Base-by-base conservation (phyloP, 1,140 invertebrate genomes). In the Leucophenga varia region DNA sequence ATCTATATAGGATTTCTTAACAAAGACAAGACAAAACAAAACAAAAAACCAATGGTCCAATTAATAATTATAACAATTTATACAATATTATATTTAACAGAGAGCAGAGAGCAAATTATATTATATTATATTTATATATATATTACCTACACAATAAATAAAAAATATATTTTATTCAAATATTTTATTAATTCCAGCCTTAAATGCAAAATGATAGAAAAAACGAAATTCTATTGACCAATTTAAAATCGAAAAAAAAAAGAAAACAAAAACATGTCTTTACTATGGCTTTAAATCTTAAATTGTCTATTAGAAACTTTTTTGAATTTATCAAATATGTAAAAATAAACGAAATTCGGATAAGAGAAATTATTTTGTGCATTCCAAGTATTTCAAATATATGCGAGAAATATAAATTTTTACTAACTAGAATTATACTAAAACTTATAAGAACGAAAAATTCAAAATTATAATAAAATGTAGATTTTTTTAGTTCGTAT, bases 301-400 rank as follows among this genome's bases (percentile, higher is more conserved):
- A n/a, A n/a, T n/a, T n/a, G n/a, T n/a, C n/a, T n/a, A n/a, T n/a
- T n/a, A n/a, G n/a, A 34, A 34, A 34, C 10, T 53, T 63, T 63
- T 50, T 58, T 55, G 50, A 34, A 43, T 50, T 52, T 59, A 63
- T 63, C 41, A 35, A 52, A 54, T 48, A 36, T 22, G 30, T 25
- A 47, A 12, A 43, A 19, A 36, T 31, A 19, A 51, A 46, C 44
- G 35, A 35, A 49, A 25, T 43, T 45, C 41, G 48, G 42, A 45
- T 47, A 45, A 53, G 50, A 47, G 35, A 64, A 67, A 58, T 47
- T 67, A 59, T 63, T 67, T 57, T 65, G 50, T 54, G 63, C 63
- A 67, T 67, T 67, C 63, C 63, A 67, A 59, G 59, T 67, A 67
- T 67, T 67, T 67, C 47, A 63, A 59, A 64, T 54, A 64, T 57